These are phyloP conservation scores for Herminia tarsipennalis DNA, from an alignment of 2,888 invertebrate species.

Conservation along the genomic window DNA sequence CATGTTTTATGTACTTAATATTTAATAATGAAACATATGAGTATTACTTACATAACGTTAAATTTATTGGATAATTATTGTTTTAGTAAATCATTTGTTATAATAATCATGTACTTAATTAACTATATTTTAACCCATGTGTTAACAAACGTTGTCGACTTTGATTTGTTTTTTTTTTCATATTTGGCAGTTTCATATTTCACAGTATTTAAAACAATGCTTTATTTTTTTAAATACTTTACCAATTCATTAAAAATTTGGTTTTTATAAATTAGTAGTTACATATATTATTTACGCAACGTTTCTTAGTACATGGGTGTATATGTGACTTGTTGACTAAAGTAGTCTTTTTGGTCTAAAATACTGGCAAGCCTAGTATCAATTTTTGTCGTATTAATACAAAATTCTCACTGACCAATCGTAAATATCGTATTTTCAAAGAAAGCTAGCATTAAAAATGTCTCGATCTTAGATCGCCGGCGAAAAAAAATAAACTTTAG, in stretches of 20 bases:
- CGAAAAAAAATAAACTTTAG: slow-evolving; percentile 31
- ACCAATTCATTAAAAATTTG: too few relatives aligned
- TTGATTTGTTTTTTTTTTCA: not conserved
- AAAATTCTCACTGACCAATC: slow-evolving; percentile 42
- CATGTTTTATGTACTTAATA: not conserved
- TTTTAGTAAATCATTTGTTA: slow-evolving; percentile 13
- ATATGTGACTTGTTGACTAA: slow-evolving; percentile 15
- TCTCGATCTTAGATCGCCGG: slow-evolving; percentile 25
- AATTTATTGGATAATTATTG: slow-evolving; percentile 4
- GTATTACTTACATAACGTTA: not conserved
- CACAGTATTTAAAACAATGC: too few relatives aligned
- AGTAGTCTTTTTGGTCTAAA: slow-evolving; percentile 32
- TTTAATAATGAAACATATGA: slow-evolving; percentile 1
- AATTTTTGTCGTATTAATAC: slow-evolving; percentile 26
- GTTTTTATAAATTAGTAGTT: too few relatives aligned
- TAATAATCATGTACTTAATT: slow-evolving; percentile 20
- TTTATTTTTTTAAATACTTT: not conserved
- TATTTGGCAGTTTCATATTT: too few relatives aligned
- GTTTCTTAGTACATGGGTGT: slow-evolving; percentile 17
- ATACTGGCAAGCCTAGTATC: slow-evolving; percentile 38
- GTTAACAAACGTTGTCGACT: not conserved
- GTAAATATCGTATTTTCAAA: slow-evolving; percentile 32
- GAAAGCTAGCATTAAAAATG: slow-evolving; percentile 23
- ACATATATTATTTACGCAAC: not conserved
- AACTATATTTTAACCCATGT: not conserved